phyloP scores from a whole-genome alignment of 2,797 vertebrate species.

The Falco cherrug region DNA sequence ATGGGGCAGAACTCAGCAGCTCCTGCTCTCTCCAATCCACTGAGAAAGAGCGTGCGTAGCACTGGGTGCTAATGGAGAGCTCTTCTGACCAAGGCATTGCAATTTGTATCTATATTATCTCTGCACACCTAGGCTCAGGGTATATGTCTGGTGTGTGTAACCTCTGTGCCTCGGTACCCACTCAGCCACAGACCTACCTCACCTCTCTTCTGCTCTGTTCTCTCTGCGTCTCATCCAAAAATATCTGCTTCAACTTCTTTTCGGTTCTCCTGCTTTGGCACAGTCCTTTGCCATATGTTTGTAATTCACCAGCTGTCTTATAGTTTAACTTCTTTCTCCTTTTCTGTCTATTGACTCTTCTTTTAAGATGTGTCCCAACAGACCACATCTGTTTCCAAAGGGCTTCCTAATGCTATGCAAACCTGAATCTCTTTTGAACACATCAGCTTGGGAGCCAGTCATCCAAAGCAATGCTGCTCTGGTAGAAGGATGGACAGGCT shows the following conservation, averaged over 20 bases:
- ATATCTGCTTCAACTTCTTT: neutral
- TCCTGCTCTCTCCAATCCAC: neutral
- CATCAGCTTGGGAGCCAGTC: neutral
- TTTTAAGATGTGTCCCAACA: neutral
- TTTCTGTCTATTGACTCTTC: neutral
- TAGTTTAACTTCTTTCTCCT: neutral
- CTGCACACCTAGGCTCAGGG: neutral
- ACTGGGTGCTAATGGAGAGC: neutral
- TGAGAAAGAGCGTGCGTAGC: fast-evolving
- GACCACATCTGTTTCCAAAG: neutral
- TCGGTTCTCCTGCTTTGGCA: neutral
- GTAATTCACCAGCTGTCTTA: neutral
- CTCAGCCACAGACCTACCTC: neutral
- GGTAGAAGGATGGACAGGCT: neutral
- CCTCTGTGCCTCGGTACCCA: neutral
- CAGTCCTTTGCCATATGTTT: neutral
- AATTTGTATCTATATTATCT: neutral
- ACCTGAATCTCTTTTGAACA: neutral
- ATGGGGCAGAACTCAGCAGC: neutral
- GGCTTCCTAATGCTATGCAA: neutral
- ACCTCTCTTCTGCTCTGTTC: neutral
- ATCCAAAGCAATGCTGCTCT: neutral
- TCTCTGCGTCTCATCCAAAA: neutral
- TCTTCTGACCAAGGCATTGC: neutral
- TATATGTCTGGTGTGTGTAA: neutral